Conservation (phyloP, 2,113 vertebrate species). For the Nothobranchius furzeri region DNA sequence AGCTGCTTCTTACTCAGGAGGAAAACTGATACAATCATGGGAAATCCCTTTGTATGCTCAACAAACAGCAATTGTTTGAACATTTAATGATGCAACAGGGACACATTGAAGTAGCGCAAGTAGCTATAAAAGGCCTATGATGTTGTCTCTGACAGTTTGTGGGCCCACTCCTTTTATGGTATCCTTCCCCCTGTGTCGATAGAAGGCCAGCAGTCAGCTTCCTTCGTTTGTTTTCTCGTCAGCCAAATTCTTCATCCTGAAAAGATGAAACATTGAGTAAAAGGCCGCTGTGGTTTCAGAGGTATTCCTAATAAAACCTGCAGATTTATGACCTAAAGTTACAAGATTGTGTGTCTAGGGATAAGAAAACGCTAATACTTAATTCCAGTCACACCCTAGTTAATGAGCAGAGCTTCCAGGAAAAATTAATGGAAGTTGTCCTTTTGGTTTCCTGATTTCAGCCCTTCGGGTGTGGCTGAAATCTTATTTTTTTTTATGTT, state of each 20-base stretch:
- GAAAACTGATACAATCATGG: slow-evolving; percentile 60
- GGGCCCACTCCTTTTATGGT: slow-evolving; percentile 62
- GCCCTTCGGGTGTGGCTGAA: not conserved
- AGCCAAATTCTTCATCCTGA: slow-evolving; percentile 44
- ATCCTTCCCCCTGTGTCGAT: slow-evolving; percentile 20
- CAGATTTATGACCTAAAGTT: not conserved
- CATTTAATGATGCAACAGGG: slow-evolving; percentile 54
- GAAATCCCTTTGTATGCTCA: slow-evolving; percentile 56
- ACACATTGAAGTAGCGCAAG: slow-evolving; percentile 23
- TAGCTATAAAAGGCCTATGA: slow-evolving; percentile 55
- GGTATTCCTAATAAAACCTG: not conserved
- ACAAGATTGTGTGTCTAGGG: not conserved
- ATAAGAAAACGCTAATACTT: not conserved
- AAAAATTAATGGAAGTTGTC: not conserved
- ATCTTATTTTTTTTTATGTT: not conserved
- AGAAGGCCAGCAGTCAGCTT: slow-evolving; percentile 43
- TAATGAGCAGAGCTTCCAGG: not conserved
- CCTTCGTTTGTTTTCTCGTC: slow-evolving; percentile 62
- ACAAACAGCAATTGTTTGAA: slow-evolving; percentile 58
- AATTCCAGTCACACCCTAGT: not conserved
- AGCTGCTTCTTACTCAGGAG: slow-evolving; percentile 11
- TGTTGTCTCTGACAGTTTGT: slow-evolving; percentile 41
- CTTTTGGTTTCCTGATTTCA: not conserved
- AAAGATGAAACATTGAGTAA: not conserved
- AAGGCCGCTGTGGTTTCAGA: not conserved